Evolutionary conservation across 2,797 vertebrate species (phyloP).

Genomic region (Gymnoscopelus microlampas): DNA sequence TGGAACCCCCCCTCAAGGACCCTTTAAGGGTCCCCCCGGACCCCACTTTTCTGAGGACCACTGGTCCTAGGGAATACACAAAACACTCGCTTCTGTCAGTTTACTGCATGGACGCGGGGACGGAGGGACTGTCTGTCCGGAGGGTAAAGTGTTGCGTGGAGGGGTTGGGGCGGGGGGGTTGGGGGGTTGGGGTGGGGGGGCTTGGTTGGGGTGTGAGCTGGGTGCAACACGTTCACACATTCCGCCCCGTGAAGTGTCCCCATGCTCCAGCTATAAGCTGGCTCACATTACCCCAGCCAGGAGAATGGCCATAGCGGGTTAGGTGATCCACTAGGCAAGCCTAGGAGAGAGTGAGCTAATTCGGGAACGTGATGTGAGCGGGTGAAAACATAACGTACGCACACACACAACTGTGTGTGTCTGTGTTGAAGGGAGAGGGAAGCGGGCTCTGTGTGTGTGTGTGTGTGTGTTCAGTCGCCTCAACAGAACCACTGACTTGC

Average conservation of each 20-base stretch:
- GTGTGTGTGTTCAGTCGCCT: too few relatives aligned
- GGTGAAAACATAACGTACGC: slow-evolving; percentile 30
- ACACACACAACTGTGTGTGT: not conserved
- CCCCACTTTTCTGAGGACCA: too few relatives aligned
- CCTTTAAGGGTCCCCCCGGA: too few relatives aligned
- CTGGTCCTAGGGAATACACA: too few relatives aligned
- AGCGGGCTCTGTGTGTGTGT: too few relatives aligned
- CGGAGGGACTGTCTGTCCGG: not conserved
- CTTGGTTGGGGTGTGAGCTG: not conserved
- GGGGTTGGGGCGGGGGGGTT: not conserved
- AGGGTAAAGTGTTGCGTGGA: not conserved
- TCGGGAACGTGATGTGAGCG: slow-evolving; percentile 53
- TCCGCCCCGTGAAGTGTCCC: slow-evolving; percentile 21
- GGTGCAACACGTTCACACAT: slow-evolving; percentile 40
- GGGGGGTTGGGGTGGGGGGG: not conserved
- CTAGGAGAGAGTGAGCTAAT: slow-evolving; percentile 55
- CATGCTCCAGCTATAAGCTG: slow-evolving; percentile 14
- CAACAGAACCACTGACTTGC: too few relatives aligned
- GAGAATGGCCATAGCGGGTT: slow-evolving; percentile 43
- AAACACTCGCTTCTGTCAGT: not conserved
- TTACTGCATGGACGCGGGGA: slow-evolving; percentile 14
- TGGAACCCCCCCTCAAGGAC: too few relatives aligned
- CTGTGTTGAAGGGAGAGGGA: too few relatives aligned
- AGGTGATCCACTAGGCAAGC: slow-evolving; percentile 41
- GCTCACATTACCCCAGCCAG: slow-evolving; percentile 40